Evolutionary conservation across 2,113 vertebrate genomes (phyloP).

Genomic region (Tetrao urogallus): DNA sequence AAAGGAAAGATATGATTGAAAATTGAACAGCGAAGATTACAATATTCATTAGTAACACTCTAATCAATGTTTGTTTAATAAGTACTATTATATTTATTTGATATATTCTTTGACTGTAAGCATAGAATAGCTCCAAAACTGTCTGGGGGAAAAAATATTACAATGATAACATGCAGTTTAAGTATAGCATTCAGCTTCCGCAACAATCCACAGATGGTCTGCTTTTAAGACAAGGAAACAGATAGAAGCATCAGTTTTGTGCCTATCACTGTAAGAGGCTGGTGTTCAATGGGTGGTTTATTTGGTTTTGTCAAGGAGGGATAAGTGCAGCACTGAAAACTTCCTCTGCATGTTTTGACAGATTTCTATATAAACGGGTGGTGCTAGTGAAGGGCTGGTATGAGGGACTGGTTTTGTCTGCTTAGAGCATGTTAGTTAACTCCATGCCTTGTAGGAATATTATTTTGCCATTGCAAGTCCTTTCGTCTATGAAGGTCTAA

Average conservation of each 20-base stretch:
- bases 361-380: background rate
- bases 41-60: conserved; percentile 2
- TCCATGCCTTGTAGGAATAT: background rate
- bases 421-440: background rate
- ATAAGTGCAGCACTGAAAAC: background rate
- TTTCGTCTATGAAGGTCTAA: background rate
- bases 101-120: background rate
- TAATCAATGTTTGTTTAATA: conserved; percentile 43
- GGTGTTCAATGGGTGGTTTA: background rate
- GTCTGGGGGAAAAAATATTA: background rate
- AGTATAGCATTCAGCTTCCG: background rate
- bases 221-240: background rate
- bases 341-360: background rate
- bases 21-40: background rate
- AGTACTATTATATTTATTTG: background rate
- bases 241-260: background rate
- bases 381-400: background rate
- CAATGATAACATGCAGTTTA: background rate
- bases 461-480: background rate
- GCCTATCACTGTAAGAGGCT: background rate
- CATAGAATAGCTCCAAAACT: background rate
- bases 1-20: conserved; percentile 15
- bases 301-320: background rate
- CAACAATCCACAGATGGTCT: background rate
- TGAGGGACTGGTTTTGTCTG: background rate